phyloP scores from a whole-genome alignment of 2,797 vertebrate species.

The Streptopelia turtur region DNA sequence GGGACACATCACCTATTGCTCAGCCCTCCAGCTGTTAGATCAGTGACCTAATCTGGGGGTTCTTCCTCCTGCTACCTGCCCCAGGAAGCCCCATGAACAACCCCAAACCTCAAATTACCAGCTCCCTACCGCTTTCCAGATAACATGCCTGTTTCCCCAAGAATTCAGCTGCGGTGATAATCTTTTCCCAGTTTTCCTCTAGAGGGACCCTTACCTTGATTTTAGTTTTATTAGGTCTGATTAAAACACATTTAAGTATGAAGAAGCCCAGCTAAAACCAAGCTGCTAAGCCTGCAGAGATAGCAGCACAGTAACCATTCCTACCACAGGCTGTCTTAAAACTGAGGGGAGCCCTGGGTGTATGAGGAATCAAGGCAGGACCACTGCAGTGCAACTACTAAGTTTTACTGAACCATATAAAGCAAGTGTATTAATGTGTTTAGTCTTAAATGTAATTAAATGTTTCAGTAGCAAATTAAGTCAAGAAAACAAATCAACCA shows the following conservation, averaged over 20 bases:
- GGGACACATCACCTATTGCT: accelerated
- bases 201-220: conserved; percentile 65
- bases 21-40: background rate
- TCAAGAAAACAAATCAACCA: conserved; percentile 74
- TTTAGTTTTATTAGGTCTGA: conserved; percentile 62
- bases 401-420: conserved; percentile 60
- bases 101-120: background rate
- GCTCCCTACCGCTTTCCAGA: background rate
- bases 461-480: conserved; percentile 75
- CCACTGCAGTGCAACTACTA: conserved; percentile 21
- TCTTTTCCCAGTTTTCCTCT: conserved; percentile 69
- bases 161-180: conserved; percentile 25
- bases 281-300: conserved; percentile 26
- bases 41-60: background rate
- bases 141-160: background rate
- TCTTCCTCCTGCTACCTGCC: background rate
- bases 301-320: background rate
- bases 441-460: conserved; percentile 74
- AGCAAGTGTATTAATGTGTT: conserved; percentile 55
- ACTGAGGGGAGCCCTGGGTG: background rate
- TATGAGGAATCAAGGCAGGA: conserved; percentile 1
- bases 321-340: background rate
- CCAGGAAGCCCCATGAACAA: background rate
- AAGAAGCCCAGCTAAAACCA: conserved; percentile 39
- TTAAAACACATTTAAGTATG: conserved; percentile 46